Base-by-base conservation (phyloP, 2,888 invertebrate genomes). In the Volucella zonaria region DNA sequence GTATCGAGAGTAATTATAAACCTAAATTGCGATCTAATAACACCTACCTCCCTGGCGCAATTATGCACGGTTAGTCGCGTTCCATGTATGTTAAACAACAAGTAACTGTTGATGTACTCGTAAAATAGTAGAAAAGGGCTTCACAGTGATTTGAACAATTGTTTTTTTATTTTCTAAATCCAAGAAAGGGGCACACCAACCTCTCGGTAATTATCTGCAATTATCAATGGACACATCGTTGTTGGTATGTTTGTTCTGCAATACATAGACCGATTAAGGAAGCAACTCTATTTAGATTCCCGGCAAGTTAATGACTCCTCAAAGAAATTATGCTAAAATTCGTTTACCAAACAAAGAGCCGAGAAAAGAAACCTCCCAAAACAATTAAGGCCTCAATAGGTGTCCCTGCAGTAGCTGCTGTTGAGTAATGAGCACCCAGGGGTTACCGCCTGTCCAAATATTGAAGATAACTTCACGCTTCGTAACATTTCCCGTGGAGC, bases 391-490 rank as follows among this genome's bases (percentile, higher is more conserved):
- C 75, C 62, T 23, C 64, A 80, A 68, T 52, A 64, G 81, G 81
- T 31, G 40, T 45, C 51, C 45, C 75, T 45, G 49, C 64, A 31
- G 31, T 43, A 1, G 62, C 58, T n/a, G 49, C 64, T 59, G 42
- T 31, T 31, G 31, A 31, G 6, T 31, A 31, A 31, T 31, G 31
- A 1, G 58, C 23, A 38, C 4, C 45, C 31, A 31, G 31, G 4
- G 31, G 31, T 31, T 31, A 31, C 4, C 31, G 0, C 1, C 31
- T 31, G 31, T 31, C 31, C 31, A 31, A 6, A 42, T 66, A 67
- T 79, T 38, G 62, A 56, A 62, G 40, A 70, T 70, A 68, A 45
- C 75, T 81, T 81, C 64, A 76, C 70, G 81, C 49, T 64, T 70
- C 76, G 64, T 52, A 76, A 70, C 58, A 70, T 58, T 81, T 70